Base-by-base conservation (phyloP, 2,797 vertebrate genomes). In the Poeciliopsis presidionis region DNA sequence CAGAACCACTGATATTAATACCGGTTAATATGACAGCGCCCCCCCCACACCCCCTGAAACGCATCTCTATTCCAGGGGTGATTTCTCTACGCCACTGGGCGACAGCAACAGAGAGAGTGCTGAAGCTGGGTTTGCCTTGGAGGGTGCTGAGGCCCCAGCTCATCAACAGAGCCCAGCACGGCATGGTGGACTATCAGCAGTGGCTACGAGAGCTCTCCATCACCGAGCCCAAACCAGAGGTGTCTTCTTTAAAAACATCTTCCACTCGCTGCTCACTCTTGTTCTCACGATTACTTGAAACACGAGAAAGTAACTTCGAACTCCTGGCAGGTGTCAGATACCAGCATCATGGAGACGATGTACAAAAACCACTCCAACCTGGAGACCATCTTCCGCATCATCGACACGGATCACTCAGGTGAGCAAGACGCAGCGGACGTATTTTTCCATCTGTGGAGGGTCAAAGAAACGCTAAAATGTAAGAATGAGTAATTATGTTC, bases 381-480 rank as follows among this genome's bases (percentile, higher is more conserved):
- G 87, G 97, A 99, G 92, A 98, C 97, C 55, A 97, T 99, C 92
- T 99, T 99, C 93, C 95, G 95, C 74, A 97, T 98, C 83, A 98
- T 99, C 84, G 98, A 99, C 92, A 96, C 92, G 18, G 98, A 99
- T 87, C 95, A 97, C 78, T 99, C 97, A 89, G 98, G 98, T 97
- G 90, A 94, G 93, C 65, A 69, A 77, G 39, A 14, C 2, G 51
- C 51, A 59, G 18, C 18, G 8, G 7, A 16, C 7, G 7, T 16
- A 59, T 14, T 16, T 14, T 14, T 63, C 7, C 16, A 22, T 22
- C 33, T 39, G 36, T 22, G 20, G 7, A 9, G 36, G 63, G 9
- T 8, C 47, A 49, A 9, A 22, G 39, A 67, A 25, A 4, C 2
- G 1, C 8, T 41, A 2, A 20, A 41, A 18, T 18, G 59, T 33